Evolutionary conservation across 2,888 invertebrate genomes (phyloP).

Genomic region (Sclerodermus sp.): DNA sequence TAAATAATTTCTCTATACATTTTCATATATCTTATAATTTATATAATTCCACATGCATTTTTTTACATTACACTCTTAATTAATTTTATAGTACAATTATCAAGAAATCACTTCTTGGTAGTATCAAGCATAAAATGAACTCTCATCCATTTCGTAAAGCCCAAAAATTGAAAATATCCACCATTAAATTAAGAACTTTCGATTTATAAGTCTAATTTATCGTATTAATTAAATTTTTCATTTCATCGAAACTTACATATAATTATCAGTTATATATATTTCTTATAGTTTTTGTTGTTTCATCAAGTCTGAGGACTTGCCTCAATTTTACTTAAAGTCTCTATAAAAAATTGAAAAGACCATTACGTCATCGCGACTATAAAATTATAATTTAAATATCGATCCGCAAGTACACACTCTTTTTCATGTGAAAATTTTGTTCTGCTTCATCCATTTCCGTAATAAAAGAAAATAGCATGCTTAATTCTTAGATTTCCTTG

Average conservation of each 20-base stretch:
- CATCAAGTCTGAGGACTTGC: too few species aligned
- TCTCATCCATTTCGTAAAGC: too few species aligned
- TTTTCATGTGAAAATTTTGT: neutral
- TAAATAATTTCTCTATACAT: conserved; percentile 25
- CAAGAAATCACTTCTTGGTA: conserved; percentile 7
- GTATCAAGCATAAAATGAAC: neutral
- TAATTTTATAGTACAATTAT: conserved; percentile 23
- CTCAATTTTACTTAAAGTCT: neutral
- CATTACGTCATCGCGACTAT: conserved; percentile 8
- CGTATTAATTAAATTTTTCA: too few species aligned
- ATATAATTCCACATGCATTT: conserved; percentile 16
- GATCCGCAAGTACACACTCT: conserved; percentile 14
- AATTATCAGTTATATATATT: too few species aligned
- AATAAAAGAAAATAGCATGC: neutral
- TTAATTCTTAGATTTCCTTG: neutral
- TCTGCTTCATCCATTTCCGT: neutral
- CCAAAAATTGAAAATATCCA: neutral
- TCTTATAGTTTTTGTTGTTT: too few species aligned
- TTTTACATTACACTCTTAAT: conserved; percentile 14
- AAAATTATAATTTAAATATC: conserved; percentile 21
- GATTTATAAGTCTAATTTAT: too few species aligned
- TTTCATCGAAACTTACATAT: too few species aligned
- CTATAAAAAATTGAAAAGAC: conserved; percentile 1
- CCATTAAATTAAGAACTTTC: neutral
- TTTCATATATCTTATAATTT: conserved; percentile 17